Percentiles rank a stretch among this genome's conserved stretches.
phyloP scores from a whole-genome alignment of 2,797 vertebrate species.

The Coranthus polyacanthus region DNA sequence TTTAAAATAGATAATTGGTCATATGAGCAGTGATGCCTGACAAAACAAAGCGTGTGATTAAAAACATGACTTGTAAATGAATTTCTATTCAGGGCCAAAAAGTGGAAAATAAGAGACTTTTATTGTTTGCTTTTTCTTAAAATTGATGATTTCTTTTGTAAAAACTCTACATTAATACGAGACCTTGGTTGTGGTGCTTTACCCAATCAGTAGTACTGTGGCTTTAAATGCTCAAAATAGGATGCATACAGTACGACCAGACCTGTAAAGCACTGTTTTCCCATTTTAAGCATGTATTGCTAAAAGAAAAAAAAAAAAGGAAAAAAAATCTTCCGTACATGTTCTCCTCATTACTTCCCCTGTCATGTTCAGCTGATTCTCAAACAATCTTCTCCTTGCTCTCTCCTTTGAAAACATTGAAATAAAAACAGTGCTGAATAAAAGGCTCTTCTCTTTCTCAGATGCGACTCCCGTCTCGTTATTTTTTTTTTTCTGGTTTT shows the following conservation, averaged over 20 bases:
- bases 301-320: constrained; percentile 82
- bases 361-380: constrained; percentile 93
- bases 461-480: constrained; percentile 16
- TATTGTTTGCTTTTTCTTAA: constrained; percentile 86
- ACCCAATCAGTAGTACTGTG: constrained; percentile 40
- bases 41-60: constrained; percentile 83
- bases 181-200: constrained; percentile 48
- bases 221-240: constrained; percentile 43
- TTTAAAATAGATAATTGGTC: constrained; percentile 69
- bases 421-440: constrained; percentile 88
- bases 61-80: constrained; percentile 90
- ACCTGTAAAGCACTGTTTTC: constrained; percentile 49
- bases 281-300: constrained; percentile 58
- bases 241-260: constrained; percentile 38
- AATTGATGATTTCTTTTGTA: constrained; percentile 85
- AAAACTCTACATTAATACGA: constrained; percentile 59
- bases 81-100: constrained; percentile 92
- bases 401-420: constrained; percentile 94
- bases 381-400: constrained; percentile 90
- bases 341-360: constrained; percentile 93
- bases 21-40: constrained; percentile 76
- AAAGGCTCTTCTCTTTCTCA: constrained; percentile 77
- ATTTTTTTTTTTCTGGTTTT: too few relatives aligned
- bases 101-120: constrained; percentile 88
- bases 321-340: constrained; percentile 87